phyloP scores from a whole-genome alignment of 2,797 vertebrate genomes.

The Harpagifer antarcticus region DNA sequence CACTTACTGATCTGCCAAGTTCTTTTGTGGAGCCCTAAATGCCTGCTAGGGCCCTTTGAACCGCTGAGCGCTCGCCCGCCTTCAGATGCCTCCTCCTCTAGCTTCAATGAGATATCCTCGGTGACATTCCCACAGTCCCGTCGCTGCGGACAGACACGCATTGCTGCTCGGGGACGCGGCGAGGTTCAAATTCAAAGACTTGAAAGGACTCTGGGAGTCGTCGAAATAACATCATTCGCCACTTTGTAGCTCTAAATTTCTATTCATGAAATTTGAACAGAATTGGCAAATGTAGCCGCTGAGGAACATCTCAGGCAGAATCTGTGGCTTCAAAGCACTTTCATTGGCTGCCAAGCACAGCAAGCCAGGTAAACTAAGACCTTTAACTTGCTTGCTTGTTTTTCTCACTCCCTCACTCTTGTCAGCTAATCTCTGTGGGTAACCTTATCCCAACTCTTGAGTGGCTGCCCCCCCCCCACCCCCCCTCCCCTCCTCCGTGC shows the following conservation, averaged over 20 bases:
- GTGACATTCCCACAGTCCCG: constrained; percentile 79
- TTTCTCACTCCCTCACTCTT: constrained; percentile 77
- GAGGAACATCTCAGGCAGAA: constrained; percentile 38
- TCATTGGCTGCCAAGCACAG: constrained; percentile 69
- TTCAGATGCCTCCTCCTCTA: constrained; percentile 70
- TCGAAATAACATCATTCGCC: constrained; percentile 52
- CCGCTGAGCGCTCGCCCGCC: constrained; percentile 78
- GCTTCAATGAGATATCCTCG: constrained; percentile 77
- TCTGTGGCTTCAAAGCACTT: constrained; percentile 62
- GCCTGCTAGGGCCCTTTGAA: constrained; percentile 86
- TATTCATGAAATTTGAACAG: constrained; percentile 36
- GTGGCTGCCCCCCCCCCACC: constrained; percentile 30
- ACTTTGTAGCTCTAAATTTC: constrained; percentile 23
- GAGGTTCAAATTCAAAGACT: constrained; percentile 72
- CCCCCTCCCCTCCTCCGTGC: constrained; percentile 22
- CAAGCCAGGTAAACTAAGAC: constrained; percentile 79
- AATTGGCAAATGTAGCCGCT: constrained; percentile 24
- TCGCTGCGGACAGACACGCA: constrained; percentile 71
- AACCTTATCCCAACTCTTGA: constrained; percentile 78
- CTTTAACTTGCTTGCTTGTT: constrained; percentile 76
- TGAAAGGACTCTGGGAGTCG: constrained; percentile 49
- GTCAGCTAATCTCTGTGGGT: constrained; percentile 80
- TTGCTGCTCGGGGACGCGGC: constrained; percentile 58
- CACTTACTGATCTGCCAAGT: constrained; percentile 87
- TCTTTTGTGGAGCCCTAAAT: constrained; percentile 87